Conservation (phyloP, 2,113 vertebrate genomes). For the Recurvirostra avosetta region DNA sequence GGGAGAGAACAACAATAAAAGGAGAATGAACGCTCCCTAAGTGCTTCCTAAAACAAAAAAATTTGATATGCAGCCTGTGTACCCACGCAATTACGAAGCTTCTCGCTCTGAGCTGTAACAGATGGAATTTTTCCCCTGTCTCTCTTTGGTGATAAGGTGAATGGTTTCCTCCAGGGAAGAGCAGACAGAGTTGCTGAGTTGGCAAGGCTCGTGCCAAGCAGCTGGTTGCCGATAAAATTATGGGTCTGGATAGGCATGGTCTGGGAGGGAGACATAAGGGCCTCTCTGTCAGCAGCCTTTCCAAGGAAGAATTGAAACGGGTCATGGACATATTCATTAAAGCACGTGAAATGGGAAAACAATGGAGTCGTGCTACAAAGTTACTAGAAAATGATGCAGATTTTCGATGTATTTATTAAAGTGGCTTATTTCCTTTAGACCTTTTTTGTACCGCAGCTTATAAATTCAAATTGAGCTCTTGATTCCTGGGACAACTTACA, state of each 20-base stretch:
- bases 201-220: slow-evolving; percentile 49
- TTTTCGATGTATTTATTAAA: background rate
- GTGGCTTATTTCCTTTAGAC: background rate
- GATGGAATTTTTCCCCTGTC: slow-evolving; percentile 55
- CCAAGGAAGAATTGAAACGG: background rate
- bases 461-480: background rate
- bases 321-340: background rate
- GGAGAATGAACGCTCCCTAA: slow-evolving; percentile 56
- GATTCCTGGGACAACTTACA: background rate
- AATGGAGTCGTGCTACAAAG: fast-evolving
- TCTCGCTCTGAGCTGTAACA: slow-evolving; percentile 60
- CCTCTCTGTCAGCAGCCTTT: background rate
- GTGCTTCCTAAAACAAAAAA: slow-evolving; percentile 54
- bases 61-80: slow-evolving; percentile 56
- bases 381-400: fast-evolving
- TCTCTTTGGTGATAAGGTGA: slow-evolving; percentile 70
- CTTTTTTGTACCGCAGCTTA: background rate
- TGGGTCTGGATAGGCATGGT: background rate
- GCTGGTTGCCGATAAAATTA: slow-evolving; percentile 10
- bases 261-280: background rate
- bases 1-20: slow-evolving; percentile 62
- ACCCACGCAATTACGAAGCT: slow-evolving; percentile 29
- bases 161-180: slow-evolving; percentile 59
- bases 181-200: slow-evolving; percentile 56
- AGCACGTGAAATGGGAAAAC: background rate